phyloP scores from a whole-genome alignment of 1,140 invertebrate genomes.

The Drosophila suzukii region DNA sequence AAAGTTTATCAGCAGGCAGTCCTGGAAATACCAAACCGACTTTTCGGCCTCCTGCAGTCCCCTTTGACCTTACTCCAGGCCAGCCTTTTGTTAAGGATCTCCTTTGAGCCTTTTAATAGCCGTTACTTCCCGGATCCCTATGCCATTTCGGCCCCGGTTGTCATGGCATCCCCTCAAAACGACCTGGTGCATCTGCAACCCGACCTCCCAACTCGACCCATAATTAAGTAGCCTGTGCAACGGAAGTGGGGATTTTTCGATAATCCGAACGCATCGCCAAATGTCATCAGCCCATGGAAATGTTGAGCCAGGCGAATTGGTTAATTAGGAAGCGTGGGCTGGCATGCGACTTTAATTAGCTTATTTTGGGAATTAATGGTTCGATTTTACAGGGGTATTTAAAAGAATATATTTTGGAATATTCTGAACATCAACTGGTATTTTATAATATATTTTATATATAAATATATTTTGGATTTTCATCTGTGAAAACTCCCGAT shows the following conservation, averaged over 20 bases:
- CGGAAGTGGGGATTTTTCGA: background rate
- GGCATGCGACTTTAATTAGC: background rate
- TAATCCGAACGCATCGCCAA: background rate
- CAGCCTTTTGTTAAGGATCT: background rate
- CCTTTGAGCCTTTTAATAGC: background rate
- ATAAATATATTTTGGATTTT: too few species aligned
- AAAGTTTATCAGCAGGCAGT: background rate
- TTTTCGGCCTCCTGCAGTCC: background rate
- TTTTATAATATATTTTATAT: too few species aligned
- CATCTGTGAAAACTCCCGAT: too few species aligned
- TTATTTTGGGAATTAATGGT: background rate
- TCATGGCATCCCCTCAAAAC: background rate
- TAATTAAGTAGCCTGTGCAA: background rate
- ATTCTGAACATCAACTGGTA: too few species aligned
- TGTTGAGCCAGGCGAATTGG: background rate
- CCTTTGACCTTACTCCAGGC: too few species aligned
- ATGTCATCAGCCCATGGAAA: background rate
- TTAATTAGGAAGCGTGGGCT: background rate
- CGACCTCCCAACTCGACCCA: background rate
- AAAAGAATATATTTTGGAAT: too few species aligned
- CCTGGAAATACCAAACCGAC: background rate
- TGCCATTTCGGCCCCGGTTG: background rate
- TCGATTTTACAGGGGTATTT: too few species aligned
- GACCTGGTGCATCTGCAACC: background rate
- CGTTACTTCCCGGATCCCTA: background rate